phyloP scores from a whole-genome alignment of 64 coral and sea anemone genomes.

The Pocillopora damicornis region DNA sequence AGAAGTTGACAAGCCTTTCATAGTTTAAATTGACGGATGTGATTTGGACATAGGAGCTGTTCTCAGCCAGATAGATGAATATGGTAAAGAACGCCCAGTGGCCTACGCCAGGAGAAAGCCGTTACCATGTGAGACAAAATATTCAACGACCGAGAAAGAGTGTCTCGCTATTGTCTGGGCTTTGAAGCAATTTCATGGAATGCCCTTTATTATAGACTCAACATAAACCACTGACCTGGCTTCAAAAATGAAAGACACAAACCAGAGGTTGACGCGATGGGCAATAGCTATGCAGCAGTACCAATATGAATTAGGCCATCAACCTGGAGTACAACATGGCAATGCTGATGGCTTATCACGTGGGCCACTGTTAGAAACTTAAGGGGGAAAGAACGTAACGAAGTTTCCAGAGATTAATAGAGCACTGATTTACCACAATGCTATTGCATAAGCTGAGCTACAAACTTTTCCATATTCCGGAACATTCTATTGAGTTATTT shows the following conservation, averaged over 20 bases:
- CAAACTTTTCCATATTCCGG: background rate
- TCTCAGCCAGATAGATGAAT: too few species aligned
- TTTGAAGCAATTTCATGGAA: background rate
- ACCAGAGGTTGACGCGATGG: conserved; percentile 42
- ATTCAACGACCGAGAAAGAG: conserved; percentile 49
- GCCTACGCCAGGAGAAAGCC: conserved; percentile 9
- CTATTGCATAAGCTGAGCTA: background rate
- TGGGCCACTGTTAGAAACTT: too few species aligned
- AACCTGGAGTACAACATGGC: conserved; percentile 19
- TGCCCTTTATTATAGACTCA: conserved; percentile 41
- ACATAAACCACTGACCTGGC: conserved; percentile 39
- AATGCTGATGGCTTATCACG: conserved; percentile 40
- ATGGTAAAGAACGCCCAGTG: conserved; percentile 12
- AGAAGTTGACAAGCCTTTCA: too few species aligned
- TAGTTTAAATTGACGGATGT: too few species aligned
- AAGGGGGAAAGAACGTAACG: too few species aligned
- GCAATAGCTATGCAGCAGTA: conserved; percentile 3
- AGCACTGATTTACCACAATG: background rate
- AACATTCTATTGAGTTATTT: too few species aligned
- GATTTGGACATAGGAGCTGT: too few species aligned
- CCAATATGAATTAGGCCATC: conserved; percentile 1
- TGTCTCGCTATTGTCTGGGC: conserved; percentile 34
- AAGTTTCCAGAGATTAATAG: too few species aligned
- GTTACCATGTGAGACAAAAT: conserved; percentile 13
- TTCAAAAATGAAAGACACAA: conserved; percentile 30